These are phyloP conservation scores for Fragum sueziense DNA, from an alignment of 2,888 invertebrate species.

Conservation along the genomic window DNA sequence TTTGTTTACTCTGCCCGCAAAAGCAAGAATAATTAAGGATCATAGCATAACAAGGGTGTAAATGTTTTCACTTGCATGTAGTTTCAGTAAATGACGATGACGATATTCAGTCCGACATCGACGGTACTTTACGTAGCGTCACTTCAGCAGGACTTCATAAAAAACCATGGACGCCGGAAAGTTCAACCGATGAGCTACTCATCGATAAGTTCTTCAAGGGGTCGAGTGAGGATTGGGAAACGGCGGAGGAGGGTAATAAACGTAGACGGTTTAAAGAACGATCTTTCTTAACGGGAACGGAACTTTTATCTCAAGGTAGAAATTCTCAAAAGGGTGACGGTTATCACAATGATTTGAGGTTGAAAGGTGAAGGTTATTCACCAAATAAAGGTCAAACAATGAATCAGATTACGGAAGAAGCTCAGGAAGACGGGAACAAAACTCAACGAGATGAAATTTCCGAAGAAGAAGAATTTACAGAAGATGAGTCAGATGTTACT, in stretches of 20 bases:
- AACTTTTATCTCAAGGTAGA: constrained; percentile 60
- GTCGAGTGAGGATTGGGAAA: constrained; percentile 52
- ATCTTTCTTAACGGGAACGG: constrained; percentile 43
- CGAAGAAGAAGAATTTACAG: constrained; percentile 7
- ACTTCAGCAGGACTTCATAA: background rate
- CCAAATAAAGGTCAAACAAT: constrained; percentile 32
- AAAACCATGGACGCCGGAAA: constrained; percentile 41
- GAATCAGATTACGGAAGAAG: constrained; percentile 45
- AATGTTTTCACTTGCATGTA: constrained; percentile 22
- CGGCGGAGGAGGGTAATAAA: constrained; percentile 49
- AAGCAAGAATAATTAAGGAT: no score
- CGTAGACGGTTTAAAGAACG: constrained; percentile 53
- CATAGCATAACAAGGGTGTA: no score
- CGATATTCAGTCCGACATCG: constrained; percentile 4
- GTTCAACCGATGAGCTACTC: constrained; percentile 45
- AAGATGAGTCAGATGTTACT: constrained; percentile 10
- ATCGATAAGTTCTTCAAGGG: constrained; percentile 30
- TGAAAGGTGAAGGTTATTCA: constrained; percentile 14
- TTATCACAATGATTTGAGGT: constrained; percentile 21
- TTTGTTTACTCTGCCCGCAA: no score
- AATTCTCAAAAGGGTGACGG: constrained; percentile 55
- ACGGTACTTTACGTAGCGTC: background rate
- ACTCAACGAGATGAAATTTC: background rate
- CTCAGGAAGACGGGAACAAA: constrained; percentile 11
- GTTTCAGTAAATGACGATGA: constrained; percentile 56